These are phyloP conservation scores for Diaphora mendica DNA, from an alignment of 2,888 invertebrate species.

Conservation along the genomic window DNA sequence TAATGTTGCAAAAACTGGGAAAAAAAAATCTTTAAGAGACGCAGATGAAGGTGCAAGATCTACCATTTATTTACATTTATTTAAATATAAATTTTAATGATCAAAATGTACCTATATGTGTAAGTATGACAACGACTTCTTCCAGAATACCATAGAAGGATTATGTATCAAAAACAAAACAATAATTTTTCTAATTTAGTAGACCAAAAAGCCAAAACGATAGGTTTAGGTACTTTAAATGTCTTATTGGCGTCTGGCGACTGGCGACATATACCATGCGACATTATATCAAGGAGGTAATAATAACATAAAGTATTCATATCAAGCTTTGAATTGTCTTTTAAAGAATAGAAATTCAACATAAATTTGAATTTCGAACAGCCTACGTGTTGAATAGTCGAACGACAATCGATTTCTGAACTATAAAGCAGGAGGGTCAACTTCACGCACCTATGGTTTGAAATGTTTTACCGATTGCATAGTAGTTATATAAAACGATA, in stretches of 20 bases:
- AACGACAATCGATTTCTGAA: conserved; percentile 55
- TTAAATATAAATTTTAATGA: no score
- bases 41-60: no score
- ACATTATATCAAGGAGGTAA: conserved; percentile 1
- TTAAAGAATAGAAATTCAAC: neutral
- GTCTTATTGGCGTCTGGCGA: neutral
- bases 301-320: neutral
- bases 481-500: neutral
- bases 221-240: no score
- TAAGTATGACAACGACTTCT: no score
- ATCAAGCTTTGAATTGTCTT: neutral
- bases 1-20: no score
- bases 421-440: neutral
- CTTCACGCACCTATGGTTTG: neutral
- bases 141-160: no score
- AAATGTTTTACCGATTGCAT: neutral
- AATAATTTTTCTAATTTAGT: no score
- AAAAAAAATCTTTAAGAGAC: no score
- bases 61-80: no score
- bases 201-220: no score
- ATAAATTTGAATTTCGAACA: conserved; percentile 4
- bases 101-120: neutral
- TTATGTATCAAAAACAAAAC: neutral
- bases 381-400: conserved; percentile 12
- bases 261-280: no score